Percentiles rank a stretch among this genome's conserved stretches.
These are phyloP conservation scores for Lagorchestes hirsutus DNA, from an alignment of 2,797 vertebrate species.

Conservation along the genomic window DNA sequence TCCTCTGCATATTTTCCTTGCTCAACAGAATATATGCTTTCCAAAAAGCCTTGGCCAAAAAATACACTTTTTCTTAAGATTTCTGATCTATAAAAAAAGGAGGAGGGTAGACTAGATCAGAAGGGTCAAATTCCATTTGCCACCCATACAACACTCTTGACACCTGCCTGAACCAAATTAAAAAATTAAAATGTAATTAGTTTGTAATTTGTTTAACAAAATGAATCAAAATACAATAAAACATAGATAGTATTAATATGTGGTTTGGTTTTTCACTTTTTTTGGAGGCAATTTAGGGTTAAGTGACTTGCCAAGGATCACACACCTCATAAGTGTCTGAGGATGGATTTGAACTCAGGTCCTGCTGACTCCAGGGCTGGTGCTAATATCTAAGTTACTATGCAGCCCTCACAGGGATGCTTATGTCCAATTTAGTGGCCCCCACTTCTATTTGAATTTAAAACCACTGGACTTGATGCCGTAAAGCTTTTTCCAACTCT, in stretches of 20 bases:
- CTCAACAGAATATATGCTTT: slow-evolving; percentile 51
- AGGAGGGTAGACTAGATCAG: background rate
- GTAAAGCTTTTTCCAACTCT: background rate
- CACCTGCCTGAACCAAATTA: background rate
- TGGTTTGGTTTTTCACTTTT: too few relatives aligned
- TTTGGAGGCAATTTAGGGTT: too few relatives aligned
- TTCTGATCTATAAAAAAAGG: background rate
- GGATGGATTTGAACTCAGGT: too few relatives aligned
- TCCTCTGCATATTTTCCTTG: slow-evolving; percentile 58
- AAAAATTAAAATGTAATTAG: background rate
- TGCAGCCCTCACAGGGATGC: background rate
- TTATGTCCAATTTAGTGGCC: background rate
- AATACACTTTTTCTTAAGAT: background rate
- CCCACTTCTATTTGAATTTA: background rate
- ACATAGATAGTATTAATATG: background rate
- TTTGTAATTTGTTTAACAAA: background rate
- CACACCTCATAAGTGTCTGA: too few relatives aligned
- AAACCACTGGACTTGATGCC: background rate
- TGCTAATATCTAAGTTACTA: background rate
- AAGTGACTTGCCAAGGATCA: too few relatives aligned
- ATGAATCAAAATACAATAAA: background rate
- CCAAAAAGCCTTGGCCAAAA: slow-evolving; percentile 51
- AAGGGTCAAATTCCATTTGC: background rate
- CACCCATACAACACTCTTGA: background rate
- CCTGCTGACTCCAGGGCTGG: too few relatives aligned